Conservation (phyloP, 2,888 invertebrate genomes). For the Smittia sp. region DNA sequence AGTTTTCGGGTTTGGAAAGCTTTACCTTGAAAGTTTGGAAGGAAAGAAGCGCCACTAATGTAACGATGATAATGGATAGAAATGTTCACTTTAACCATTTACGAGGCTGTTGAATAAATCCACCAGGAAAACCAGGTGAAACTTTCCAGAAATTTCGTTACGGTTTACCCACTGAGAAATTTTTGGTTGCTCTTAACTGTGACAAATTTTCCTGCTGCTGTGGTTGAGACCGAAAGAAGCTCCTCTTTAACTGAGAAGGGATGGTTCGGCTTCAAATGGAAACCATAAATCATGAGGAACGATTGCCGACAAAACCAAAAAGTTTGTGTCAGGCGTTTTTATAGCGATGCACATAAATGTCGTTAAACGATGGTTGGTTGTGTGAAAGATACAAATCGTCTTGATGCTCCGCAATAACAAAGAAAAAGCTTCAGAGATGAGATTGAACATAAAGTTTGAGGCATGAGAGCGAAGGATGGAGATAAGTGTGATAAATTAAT, state of each 20-base stretch:
- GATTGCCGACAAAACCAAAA: background rate
- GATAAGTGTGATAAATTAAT: slow-evolving; percentile 23
- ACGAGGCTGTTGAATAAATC: too few species aligned
- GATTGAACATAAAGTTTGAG: background rate
- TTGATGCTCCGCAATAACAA: slow-evolving; percentile 5
- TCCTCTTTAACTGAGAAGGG: background rate
- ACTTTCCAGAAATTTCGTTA: background rate
- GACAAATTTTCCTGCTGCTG: too few species aligned
- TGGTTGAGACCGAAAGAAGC: background rate
- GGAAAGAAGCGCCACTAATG: too few species aligned
- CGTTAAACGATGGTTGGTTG: background rate
- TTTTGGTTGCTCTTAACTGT: too few species aligned
- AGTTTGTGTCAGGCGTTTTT: slow-evolving; percentile 6
- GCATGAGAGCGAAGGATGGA: background rate
- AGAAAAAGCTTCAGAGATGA: background rate
- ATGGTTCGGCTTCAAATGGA: too few species aligned
- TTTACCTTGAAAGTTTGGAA: too few species aligned
- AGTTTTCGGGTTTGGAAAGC: too few species aligned
- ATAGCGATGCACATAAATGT: background rate
- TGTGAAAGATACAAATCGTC: slow-evolving; percentile 15
- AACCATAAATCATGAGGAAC: background rate
- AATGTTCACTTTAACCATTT: too few species aligned
- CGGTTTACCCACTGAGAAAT: too few species aligned
- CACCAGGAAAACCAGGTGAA: background rate
- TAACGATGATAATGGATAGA: too few species aligned